Conservation (phyloP, 2,113 vertebrate genomes). For the Campylomormyrus tamandua region DNA sequence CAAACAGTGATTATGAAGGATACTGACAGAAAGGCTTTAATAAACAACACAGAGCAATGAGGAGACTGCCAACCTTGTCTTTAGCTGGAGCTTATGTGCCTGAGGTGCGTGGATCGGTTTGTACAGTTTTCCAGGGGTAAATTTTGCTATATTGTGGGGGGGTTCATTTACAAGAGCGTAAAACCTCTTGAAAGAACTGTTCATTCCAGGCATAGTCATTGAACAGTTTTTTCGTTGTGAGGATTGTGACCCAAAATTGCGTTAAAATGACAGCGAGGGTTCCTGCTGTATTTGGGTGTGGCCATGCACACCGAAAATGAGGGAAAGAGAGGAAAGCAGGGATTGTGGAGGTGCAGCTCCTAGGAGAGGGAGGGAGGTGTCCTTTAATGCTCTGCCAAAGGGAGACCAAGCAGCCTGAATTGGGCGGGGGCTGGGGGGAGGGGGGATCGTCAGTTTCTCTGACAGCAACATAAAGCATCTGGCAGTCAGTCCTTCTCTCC, state of each 20-base stretch:
- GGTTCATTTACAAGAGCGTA: background rate
- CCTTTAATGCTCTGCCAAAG: background rate
- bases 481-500: background rate
- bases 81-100: background rate
- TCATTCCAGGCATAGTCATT: background rate
- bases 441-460: background rate
- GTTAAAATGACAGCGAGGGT: background rate
- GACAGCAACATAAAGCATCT: background rate
- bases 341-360: background rate
- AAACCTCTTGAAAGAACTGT: background rate
- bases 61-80: background rate
- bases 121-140: background rate
- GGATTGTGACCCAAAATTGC: background rate
- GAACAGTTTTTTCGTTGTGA: background rate
- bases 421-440: background rate
- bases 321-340: background rate
- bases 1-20: background rate
- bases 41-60: background rate
- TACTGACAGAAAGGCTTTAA: background rate
- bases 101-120: background rate
- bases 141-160: background rate
- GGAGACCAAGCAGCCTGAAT: background rate
- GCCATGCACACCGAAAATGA: background rate
- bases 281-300: background rate
- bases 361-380: background rate